Conservation (phyloP, 2,113 vertebrate species). For the Rhynchomys soricoides region DNA sequence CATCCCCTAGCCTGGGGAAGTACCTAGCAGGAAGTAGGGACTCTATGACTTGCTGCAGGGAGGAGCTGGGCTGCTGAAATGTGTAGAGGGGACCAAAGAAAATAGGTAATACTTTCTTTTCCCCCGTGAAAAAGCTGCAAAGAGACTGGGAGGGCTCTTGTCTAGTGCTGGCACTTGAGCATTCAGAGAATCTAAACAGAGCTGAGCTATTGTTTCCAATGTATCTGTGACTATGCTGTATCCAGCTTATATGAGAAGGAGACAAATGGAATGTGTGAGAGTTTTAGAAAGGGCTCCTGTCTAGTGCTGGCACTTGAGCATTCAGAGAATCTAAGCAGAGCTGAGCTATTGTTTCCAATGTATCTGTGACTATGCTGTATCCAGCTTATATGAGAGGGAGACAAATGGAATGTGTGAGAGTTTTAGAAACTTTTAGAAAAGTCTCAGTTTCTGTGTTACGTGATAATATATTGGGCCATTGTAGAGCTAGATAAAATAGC, state of each 20-base stretch:
- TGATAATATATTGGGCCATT: no score
- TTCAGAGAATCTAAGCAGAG: neutral
- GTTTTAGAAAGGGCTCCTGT: neutral
- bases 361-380: neutral
- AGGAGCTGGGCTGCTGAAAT: neutral
- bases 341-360: neutral
- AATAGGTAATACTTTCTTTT: neutral
- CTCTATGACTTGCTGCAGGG: neutral
- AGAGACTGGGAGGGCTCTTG: neutral
- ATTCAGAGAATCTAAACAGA: neutral
- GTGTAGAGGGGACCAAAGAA: neutral
- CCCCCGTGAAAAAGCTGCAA: neutral
- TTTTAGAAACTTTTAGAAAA: slow-evolving; percentile 6
- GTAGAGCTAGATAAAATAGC: neutral
- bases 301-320: neutral
- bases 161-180: neutral
- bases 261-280: neutral
- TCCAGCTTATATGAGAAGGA: neutral
- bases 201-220: neutral
- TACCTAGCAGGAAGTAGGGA: neutral
- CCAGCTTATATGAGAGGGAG: neutral
- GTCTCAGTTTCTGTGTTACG: neutral
- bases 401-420: neutral
- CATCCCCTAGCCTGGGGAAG: neutral
- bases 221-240: neutral